Base-by-base conservation (phyloP, 1,140 invertebrate species). In the Amyelois transitella region DNA sequence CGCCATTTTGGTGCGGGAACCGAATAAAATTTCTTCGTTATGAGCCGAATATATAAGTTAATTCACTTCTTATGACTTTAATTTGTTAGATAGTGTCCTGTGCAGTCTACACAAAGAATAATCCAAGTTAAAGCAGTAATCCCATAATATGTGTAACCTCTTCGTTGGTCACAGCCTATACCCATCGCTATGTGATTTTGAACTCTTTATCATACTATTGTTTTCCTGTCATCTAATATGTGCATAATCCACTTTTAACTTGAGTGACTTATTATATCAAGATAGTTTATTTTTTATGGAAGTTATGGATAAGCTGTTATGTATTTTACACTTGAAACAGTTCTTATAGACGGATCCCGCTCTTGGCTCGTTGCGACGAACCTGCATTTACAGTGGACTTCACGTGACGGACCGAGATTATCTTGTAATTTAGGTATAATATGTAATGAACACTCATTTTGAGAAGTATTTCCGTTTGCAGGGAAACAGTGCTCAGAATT, bases 241-340 rank as follows among this genome's bases (percentile, higher is more conserved):
- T 75, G 68, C 77, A 69, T 71, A 72, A 76, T 81, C 59, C 59
- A 58, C 53, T 62, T 44, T 62, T 49, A 56, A 62, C 71, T 62
- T 55, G 55, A 80, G 71, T 63, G 69, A 78, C 73, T 72, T 77
- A 78, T 72, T 84, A 77, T 87, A 83, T 76, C 66, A 84, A 75
- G 77, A 79, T 80, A 82, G 79, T 79, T 86, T 84, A 82, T 79
- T 86, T 81, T 66, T 79, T 81, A 81, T 75, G 65, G 69, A 81
- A 83, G 77, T 86, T 83, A 86, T 86, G 85, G 78, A 76, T 88
- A 88, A 88, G 81, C 75, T 85, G 85, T 88, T 88, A 82, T 82
- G 76, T 86, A 78, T 78, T 80, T 81, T 74, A 82, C 77, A 81
- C 76, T 73, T 59, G 64, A 80, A 67, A 68, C 68, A 59, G 53